Base-by-base conservation (phyloP, 2,113 vertebrate genomes). In the Aix galericulata region DNA sequence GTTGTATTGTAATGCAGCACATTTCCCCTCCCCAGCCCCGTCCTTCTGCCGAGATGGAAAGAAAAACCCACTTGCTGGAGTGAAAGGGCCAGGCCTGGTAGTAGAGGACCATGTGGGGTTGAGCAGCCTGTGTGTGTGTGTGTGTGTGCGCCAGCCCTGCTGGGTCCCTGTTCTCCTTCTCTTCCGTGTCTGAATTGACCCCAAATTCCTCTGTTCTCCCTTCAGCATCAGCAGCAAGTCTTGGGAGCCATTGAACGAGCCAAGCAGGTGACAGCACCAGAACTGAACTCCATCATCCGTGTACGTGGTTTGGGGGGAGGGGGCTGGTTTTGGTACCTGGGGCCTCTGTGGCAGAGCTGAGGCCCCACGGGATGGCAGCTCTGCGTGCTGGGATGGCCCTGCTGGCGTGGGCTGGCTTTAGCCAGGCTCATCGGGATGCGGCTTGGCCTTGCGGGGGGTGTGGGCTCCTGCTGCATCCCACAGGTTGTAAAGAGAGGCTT, bases 201-300 rank as follows among this genome's bases (percentile, higher is more conserved):
- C 74, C 15, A 18, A 2, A 69, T 84, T 27, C 38, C 32, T 75
- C 31, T 82, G 22, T 78, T 94, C 66, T 60, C 68, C 63, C 6
- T 31, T 16, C 96, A 99, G 99, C 99, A 99, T 97, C 99, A 99
- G 96, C 99, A 99, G 97, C 99, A 99, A 96, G 99, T 99, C 91
- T 97, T 99, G 97, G 99, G 99, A 32, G 99, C 99, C 92, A 99
- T 99, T 2, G 99, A 99, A 94, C 96, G 99, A 88, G 99, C 99
- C 76, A 99, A 99, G 97, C 99, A 99, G 97, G 99, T 99, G 89
- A 99, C 99, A 0, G 99, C 99, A 0, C 99, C 99, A 1, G 99
- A 99, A 96, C 99, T 99, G 98, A 99, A 99, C 98, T 99, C 99
- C 96, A 99, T 99, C 97, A 99, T 99, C 97, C 98, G 99, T 93